Conservation (phyloP, 92 coral and sea anemone species). For the Hydrozoanthus gracilis region DNA sequence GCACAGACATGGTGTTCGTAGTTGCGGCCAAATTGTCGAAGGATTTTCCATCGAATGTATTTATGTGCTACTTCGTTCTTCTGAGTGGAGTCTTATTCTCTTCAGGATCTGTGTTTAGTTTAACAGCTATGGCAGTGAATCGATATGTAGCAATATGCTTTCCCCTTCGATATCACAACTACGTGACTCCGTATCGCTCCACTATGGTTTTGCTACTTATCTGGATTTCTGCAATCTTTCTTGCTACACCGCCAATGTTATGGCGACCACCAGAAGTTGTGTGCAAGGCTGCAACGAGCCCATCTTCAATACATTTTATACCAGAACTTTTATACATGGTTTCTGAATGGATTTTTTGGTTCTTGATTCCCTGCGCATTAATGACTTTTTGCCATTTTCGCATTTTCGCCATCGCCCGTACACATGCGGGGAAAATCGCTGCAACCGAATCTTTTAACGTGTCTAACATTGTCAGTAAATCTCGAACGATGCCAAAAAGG, state of each 20-base stretch:
- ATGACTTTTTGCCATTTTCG: constrained; percentile 64
- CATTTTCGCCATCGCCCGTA: constrained; percentile 67
- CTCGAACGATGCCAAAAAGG: constrained; percentile 48
- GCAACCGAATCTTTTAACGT: constrained; percentile 50
- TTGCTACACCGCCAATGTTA: constrained; percentile 75
- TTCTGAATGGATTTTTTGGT: constrained; percentile 83
- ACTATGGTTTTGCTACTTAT: constrained; percentile 48
- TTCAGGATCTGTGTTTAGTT: constrained; percentile 74
- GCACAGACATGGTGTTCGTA: constrained; percentile 72
- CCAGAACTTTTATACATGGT: constrained; percentile 74
- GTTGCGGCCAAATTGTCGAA: constrained; percentile 59
- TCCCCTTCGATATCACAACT: constrained; percentile 72
- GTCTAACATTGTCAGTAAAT: neutral
- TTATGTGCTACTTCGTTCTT: constrained; percentile 69
- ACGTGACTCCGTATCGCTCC: constrained; percentile 70
- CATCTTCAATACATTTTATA: constrained; percentile 68
- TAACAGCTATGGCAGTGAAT: constrained; percentile 78
- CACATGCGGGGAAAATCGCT: constrained; percentile 73
- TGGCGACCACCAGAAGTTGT: constrained; percentile 81
- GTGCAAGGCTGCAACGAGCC: constrained; percentile 65
- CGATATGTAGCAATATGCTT: constrained; percentile 73
- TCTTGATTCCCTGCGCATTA: constrained; percentile 62
- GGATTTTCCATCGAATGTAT: constrained; percentile 58
- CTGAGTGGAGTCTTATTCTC: constrained; percentile 74
- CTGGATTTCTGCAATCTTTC: constrained; percentile 72